Evolutionary conservation across 2,113 vertebrate species (phyloP).

Genomic region (Grammomys dolichurus): DNA sequence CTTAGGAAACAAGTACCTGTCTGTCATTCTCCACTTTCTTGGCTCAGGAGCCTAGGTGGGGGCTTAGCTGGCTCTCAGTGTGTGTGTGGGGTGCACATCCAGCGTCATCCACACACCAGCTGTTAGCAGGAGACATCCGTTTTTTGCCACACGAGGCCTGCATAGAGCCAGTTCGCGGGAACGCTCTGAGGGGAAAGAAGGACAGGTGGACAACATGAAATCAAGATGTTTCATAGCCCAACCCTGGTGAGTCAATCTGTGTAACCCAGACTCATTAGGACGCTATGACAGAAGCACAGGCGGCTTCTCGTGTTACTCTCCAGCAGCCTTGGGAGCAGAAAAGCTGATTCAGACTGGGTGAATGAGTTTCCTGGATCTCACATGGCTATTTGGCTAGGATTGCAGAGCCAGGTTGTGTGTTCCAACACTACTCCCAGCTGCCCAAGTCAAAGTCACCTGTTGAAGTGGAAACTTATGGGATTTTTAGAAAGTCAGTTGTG

Average conservation of each 20-base stretch:
- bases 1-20: not conserved
- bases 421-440: not conserved
- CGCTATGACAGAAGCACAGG: not conserved
- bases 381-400: not conserved
- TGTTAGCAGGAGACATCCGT: not conserved
- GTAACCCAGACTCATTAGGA: not conserved
- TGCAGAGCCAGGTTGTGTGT: not conserved
- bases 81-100: not conserved
- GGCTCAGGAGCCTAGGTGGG: not conserved
- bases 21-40: not conserved
- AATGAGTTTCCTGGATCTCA: not conserved
- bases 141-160: not conserved
- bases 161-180: not conserved
- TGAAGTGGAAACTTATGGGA: too few species aligned
- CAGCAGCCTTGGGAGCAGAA: not conserved
- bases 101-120: not conserved
- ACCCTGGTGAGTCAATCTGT: constrained; percentile 6
- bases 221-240: not conserved
- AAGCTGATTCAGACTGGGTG: not conserved
- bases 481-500: too few species aligned
- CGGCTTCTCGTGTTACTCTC: not conserved
- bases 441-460: not conserved
- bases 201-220: constrained; percentile 29
- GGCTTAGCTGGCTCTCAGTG: not conserved
- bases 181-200: not conserved